Base-by-base conservation (phyloP, 2,888 invertebrate genomes). In the Schizaphis graminum region DNA sequence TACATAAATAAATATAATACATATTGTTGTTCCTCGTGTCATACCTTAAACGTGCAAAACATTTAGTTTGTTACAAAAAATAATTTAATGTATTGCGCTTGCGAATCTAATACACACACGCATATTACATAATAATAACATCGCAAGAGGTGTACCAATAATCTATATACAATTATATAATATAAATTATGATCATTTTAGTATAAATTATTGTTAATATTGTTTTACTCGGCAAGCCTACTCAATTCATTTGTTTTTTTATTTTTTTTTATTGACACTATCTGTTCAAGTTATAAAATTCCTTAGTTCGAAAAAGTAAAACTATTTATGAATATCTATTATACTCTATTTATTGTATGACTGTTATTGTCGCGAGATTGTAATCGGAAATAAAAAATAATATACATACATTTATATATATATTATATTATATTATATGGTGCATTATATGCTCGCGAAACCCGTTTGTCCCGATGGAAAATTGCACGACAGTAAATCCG, bases 161-260 rank as follows among this genome's bases (percentile, higher is more conserved):
- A 67, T 0, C 2, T 16, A 21, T 16, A 77, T 7, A 16, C 7
- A 35, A n/a, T n/a, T 67, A 35, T 77, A 44, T 44, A 86, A 44
- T 44, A 86, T 85, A 86, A 28, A 47, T 28, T 28, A 28, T 28
- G 28, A 86, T 44, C 28, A 7, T 13, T 47, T 47, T n/a, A 28
- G 26, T 21, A 77, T 35, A 41, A 77, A 77, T 77, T 77, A 77
- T 44, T 28, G 28, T 16, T 44, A 86, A 47, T 86, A 86, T 86
- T 86, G 7, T 86, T 86, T 86, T 86, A 28, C 13, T 86, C 16
- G 44, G 86, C 86, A 86, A 86, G 86, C 86, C 86, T 86, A 86
- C 86, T 86, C 86, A 47, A 47, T 77, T 41, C 1, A 8, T 77
- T 77, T 77, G 77, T 35, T 21, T 77, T 35, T 77, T 67, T 35